Conservation (phyloP, 2,888 invertebrate genomes). For the Trachelus tabidus region DNA sequence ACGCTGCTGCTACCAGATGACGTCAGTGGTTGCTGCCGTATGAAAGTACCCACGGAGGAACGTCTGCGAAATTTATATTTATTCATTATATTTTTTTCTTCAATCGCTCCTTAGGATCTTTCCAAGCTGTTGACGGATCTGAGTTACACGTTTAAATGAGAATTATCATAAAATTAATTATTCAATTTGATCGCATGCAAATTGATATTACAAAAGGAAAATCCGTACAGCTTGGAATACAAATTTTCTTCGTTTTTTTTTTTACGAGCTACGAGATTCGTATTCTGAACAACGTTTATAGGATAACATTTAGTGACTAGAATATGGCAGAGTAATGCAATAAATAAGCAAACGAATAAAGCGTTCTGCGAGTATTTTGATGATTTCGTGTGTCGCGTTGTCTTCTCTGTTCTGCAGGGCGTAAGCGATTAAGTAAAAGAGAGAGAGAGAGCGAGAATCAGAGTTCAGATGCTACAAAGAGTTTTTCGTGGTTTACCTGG, state of each 20-base stretch:
- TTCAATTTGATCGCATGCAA: background rate
- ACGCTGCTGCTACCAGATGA: constrained; percentile 69
- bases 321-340: background rate
- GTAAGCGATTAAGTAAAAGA: background rate
- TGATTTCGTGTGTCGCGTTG: background rate
- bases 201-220: background rate
- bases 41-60: constrained; percentile 88
- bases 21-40: constrained; percentile 73
- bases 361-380: background rate
- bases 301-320: background rate
- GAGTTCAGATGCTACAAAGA: background rate
- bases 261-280: background rate
- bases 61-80: constrained; percentile 70
- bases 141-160: background rate
- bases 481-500: background rate
- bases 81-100: constrained; percentile 25
- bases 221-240: background rate
- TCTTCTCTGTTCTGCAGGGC: background rate
- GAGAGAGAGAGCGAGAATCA: background rate
- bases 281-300: background rate
- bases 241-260: background rate
- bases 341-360: background rate
- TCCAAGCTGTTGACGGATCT: constrained; percentile 29
- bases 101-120: constrained; percentile 1
- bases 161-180: background rate